Percentiles rank a stretch among this genome's conserved stretches.
Evolutionary conservation across 2,113 vertebrate species (phyloP).

Genomic region (Protobothrops mucrosquamatus): DNA sequence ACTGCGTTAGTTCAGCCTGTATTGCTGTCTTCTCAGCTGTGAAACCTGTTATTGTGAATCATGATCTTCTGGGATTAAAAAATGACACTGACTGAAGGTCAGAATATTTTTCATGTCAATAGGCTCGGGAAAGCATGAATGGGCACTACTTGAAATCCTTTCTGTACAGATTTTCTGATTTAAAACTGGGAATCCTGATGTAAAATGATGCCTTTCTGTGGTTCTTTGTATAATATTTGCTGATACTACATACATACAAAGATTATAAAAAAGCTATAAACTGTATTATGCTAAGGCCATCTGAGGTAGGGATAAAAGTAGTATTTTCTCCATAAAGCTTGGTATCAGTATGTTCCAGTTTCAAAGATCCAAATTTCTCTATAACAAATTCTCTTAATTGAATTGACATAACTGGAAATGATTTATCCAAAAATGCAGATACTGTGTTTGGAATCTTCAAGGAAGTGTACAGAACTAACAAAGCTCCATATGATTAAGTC

Average conservation of each 20-base stretch:
- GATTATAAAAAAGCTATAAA: not conserved
- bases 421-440: not conserved
- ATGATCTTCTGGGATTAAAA: not conserved
- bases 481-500: not conserved
- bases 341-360: not conserved
- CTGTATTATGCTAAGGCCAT: not conserved
- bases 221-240: not conserved
- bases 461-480: not conserved
- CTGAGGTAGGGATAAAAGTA: not conserved
- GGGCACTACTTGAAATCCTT: not conserved
- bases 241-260: not conserved
- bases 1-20: constrained; percentile 35
- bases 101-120: constrained; percentile 34
- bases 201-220: not conserved
- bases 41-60: constrained; percentile 39
- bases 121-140: constrained; percentile 44
- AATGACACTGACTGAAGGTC: not conserved
- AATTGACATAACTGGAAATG: not conserved
- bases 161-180: constrained; percentile 12
- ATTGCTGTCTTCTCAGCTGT: constrained; percentile 49
- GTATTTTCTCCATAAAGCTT: not conserved
- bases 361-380: not conserved
- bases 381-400: not conserved
- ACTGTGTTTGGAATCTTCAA: not conserved
- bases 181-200: constrained; percentile 3